These are phyloP conservation scores for Psix sp. DNA, from an alignment of 1,140 invertebrate species.

Conservation along the genomic window DNA sequence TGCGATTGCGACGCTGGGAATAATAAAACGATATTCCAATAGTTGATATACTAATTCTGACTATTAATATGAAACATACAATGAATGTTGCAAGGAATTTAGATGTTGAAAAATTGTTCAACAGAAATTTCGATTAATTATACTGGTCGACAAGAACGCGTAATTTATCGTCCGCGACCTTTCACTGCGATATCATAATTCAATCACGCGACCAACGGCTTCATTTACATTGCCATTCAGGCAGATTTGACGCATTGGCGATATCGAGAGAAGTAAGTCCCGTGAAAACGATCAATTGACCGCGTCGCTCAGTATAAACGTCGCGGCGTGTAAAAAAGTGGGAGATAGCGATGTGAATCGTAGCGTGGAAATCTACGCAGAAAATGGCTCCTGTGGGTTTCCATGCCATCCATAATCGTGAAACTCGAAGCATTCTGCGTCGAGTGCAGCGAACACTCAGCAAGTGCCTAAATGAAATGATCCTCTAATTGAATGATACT, in stretches of 20 bases:
- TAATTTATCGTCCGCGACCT: background rate
- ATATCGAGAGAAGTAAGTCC: slow-evolving; percentile 9
- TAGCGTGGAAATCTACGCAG: too few relatives aligned
- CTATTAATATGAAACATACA: too few relatives aligned
- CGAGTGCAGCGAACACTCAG: slow-evolving; percentile 17
- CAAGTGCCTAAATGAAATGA: slow-evolving; percentile 36
- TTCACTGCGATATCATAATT: slow-evolving; percentile 5
- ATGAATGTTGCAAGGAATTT: too few relatives aligned
- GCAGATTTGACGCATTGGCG: background rate
- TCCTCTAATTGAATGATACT: slow-evolving; percentile 44
- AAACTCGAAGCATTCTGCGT: too few relatives aligned
- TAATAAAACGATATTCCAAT: too few relatives aligned
- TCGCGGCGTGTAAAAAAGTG: slow-evolving; percentile 3
- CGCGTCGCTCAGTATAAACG: slow-evolving; percentile 6
- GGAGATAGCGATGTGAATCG: slow-evolving; percentile 11
- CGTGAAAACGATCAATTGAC: slow-evolving; percentile 6
- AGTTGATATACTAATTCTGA: too few relatives aligned
- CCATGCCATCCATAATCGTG: slow-evolving; percentile 37
- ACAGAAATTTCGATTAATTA: slow-evolving; percentile 2
- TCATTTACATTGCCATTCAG: slow-evolving; percentile 6
- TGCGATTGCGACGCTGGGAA: too few relatives aligned
- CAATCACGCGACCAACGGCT: slow-evolving; percentile 6
- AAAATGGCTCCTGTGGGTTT: too few relatives aligned
- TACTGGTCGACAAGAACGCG: background rate
- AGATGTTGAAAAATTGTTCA: background rate